Evolutionary conservation across 2,113 vertebrate species (phyloP).

Genomic region (Nothobranchius furzeri): DNA sequence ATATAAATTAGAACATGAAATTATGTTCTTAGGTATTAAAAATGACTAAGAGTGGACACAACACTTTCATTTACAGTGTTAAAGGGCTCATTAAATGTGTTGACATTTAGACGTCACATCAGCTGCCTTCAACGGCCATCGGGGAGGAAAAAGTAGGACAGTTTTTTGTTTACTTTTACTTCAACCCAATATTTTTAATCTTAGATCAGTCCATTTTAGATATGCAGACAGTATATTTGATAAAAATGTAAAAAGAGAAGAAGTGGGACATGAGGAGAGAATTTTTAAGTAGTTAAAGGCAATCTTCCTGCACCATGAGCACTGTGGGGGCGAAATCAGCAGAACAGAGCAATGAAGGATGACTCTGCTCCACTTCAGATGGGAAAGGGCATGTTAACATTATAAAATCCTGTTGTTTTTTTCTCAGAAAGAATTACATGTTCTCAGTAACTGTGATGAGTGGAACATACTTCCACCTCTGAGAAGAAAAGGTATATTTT

Average conservation of each 20-base stretch:
- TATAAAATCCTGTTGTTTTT: conserved; percentile 51
- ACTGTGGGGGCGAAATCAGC: conserved; percentile 31
- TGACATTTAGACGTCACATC: neutral
- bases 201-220: neutral
- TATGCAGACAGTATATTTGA: neutral
- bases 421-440: conserved; percentile 29
- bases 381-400: conserved; percentile 62
- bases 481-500: conserved; percentile 21
- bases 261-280: neutral
- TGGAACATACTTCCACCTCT: conserved; percentile 33
- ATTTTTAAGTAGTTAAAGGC: conserved; percentile 2
- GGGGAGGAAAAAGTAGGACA: neutral
- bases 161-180: neutral
- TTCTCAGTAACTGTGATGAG: conserved; percentile 17
- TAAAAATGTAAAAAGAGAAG: neutral
- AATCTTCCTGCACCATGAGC: conserved; percentile 18
- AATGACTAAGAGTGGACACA: no score
- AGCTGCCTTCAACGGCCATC: neutral
- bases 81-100: neutral
- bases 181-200: neutral
- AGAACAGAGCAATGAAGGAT: conserved; percentile 28
- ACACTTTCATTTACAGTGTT: no score
- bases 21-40: no score
- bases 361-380: conserved; percentile 47
- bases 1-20: no score